Evolutionary conservation across 2,888 invertebrate species (phyloP).

Genomic region (Erpobdella octoculata): DNA sequence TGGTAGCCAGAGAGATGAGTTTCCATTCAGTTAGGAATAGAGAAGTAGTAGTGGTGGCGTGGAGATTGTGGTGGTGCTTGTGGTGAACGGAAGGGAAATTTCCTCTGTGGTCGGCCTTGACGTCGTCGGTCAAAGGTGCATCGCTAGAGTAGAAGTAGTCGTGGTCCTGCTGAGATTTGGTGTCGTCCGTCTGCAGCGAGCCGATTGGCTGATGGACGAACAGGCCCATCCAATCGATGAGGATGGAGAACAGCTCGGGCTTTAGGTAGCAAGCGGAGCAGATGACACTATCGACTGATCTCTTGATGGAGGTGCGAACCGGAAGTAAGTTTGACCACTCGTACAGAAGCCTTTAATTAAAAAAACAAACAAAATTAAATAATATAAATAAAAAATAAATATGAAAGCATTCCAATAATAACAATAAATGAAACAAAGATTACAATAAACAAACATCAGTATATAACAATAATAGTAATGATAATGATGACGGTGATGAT

Average conservation of each 20-base stretch:
- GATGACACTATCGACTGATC: slow-evolving; percentile 73
- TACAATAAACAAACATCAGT: too few species aligned
- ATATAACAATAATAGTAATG: too few species aligned
- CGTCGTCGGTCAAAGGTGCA: slow-evolving; percentile 41
- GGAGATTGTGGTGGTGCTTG: neutral
- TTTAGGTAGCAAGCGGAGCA: slow-evolving; percentile 78
- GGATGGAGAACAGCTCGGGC: slow-evolving; percentile 66
- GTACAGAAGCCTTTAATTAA: slow-evolving; percentile 63
- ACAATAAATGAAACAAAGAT: too few species aligned
- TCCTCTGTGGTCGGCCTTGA: slow-evolving; percentile 46
- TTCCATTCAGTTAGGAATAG: slow-evolving; percentile 51
- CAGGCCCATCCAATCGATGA: slow-evolving; percentile 65
- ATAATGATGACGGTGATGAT: too few species aligned
- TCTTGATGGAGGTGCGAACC: slow-evolving; percentile 65
- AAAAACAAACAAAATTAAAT: slow-evolving; percentile 28
- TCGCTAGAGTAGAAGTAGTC: slow-evolving; percentile 28
- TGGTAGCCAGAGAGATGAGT: slow-evolving; percentile 68
- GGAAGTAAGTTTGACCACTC: slow-evolving; percentile 68
- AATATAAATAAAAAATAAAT: neutral
- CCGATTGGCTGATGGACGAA: too few species aligned
- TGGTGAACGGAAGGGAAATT: neutral
- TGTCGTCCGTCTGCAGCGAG: neutral
- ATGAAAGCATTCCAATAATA: too few species aligned
- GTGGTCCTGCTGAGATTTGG: slow-evolving; percentile 41
- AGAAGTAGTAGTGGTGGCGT: neutral